A percentile compares a stretch with the other conserved stretches of the same genome.
phyloP scores from a whole-genome alignment of 23 tunicate species.

The Clavelina lepadiformis region DNA sequence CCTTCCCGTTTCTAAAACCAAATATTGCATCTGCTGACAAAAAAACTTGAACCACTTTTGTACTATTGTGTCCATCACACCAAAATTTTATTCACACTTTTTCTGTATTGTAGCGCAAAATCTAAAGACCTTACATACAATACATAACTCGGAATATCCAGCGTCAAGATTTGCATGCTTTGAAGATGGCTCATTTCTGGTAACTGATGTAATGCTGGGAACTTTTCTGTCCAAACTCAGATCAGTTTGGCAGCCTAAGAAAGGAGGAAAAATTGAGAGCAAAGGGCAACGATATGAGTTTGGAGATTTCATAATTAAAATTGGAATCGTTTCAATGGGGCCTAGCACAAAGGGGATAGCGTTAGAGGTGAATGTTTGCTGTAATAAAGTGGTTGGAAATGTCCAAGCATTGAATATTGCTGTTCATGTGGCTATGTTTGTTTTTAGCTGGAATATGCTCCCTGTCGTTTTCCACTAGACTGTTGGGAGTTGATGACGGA shows the following conservation, averaged over 20 bases:
- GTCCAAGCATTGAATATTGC: background rate
- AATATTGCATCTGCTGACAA: no score
- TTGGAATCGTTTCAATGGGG: conserved; percentile 69
- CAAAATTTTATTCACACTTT: background rate
- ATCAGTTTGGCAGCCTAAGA: conserved; percentile 66
- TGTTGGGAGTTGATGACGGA: conserved; percentile 68
- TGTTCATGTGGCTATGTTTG: background rate
- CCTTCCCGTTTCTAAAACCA: no score
- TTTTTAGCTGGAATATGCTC: conserved; percentile 63
- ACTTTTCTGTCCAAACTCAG: conserved; percentile 65
- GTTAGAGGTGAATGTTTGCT: conserved; percentile 33
- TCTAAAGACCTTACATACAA: conserved; percentile 49
- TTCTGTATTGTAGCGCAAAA: conserved; percentile 16
- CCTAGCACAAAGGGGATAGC: conserved; percentile 73
- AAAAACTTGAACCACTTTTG: no score
- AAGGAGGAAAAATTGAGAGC: conserved; percentile 77
- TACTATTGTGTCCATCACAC: no score
- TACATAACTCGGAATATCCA: conserved; percentile 67
- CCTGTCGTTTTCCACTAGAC: conserved; percentile 61
- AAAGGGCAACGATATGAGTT: conserved; percentile 75
- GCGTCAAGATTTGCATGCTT: conserved; percentile 68
- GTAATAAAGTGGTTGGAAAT: no score
- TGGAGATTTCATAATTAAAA: conserved; percentile 67
- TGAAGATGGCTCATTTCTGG: conserved; percentile 73
- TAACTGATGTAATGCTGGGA: conserved; percentile 53